Percentiles rank a stretch among this genome's conserved stretches.
Evolutionary conservation across 1,140 invertebrate species (phyloP).

Genomic region (Drosophila repletoides): DNA sequence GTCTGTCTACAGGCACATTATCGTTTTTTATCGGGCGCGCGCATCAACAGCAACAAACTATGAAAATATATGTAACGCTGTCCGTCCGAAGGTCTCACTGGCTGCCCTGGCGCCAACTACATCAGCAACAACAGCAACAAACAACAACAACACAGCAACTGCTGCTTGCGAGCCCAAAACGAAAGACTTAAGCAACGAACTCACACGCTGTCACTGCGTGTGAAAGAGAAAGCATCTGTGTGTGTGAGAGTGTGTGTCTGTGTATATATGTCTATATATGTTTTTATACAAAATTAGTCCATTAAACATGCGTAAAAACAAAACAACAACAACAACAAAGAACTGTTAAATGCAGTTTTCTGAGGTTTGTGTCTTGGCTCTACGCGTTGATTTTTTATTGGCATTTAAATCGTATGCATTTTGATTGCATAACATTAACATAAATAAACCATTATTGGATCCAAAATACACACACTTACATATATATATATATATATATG

Average conservation of each 20-base stretch:
- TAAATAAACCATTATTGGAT: constrained; percentile 79
- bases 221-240: constrained; percentile 34
- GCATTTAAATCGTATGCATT: constrained; percentile 80
- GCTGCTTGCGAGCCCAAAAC: constrained; percentile 27
- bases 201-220: constrained; percentile 52
- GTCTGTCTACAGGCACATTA: constrained; percentile 40
- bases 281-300: constrained; percentile 71
- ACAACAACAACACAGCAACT: constrained; percentile 1
- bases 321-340: constrained; percentile 56
- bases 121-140: constrained; percentile 19
- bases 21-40: constrained; percentile 57
- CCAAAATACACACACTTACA: constrained; percentile 24
- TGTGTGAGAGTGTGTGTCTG: too few relatives aligned
- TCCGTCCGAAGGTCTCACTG: constrained; percentile 37
- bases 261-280: too few relatives aligned
- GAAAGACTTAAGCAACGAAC: constrained; percentile 75
- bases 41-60: constrained; percentile 77
- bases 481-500: too few relatives aligned
- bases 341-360: constrained; percentile 68
- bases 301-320: constrained; percentile 79
- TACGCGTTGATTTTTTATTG: constrained; percentile 81
- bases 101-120: constrained; percentile 65
- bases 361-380: constrained; percentile 31
- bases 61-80: constrained; percentile 74
- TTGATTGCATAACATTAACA: constrained; percentile 82